Percentiles rank a stretch among this genome's conserved stretches.
phyloP scores from a whole-genome alignment of 2,797 vertebrate genomes.

The Fistularia tabacaria region DNA sequence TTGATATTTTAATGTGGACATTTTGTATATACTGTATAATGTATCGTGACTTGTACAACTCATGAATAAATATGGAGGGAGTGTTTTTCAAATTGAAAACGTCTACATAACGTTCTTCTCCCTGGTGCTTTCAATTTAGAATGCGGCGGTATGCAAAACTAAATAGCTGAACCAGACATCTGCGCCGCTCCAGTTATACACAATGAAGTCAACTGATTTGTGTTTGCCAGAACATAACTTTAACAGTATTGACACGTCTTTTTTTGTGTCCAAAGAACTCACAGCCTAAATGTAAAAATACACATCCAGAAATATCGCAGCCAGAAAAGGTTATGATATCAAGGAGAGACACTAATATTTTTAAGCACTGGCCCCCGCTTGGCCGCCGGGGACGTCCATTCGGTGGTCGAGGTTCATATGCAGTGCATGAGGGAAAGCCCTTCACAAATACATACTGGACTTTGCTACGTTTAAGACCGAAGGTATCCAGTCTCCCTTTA shows the following conservation, averaged over 20 bases:
- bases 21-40: conserved; percentile 71
- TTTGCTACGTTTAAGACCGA: no score
- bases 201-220: no score
- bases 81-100: conserved; percentile 47
- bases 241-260: conserved; percentile 26
- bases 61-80: conserved; percentile 63
- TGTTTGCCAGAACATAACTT: conserved; percentile 7
- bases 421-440: no score
- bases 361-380: no score
- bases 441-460: no score
- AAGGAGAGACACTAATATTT: not conserved
- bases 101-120: conserved; percentile 3
- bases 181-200: no score
- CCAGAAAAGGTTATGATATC: conserved; percentile 13
- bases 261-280: conserved; percentile 26
- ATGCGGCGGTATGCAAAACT: not conserved
- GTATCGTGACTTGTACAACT: conserved; percentile 54
- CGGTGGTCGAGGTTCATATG: no score
- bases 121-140: not conserved
- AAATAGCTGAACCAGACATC: no score
- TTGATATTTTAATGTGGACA: conserved; percentile 52
- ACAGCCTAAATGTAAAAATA: conserved; percentile 27
- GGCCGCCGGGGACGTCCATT: no score
- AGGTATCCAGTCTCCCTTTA: no score
- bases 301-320: conserved; percentile 17